Evolutionary conservation across 2,113 vertebrate genomes (phyloP).

Genomic region (Podilymbus podiceps): DNA sequence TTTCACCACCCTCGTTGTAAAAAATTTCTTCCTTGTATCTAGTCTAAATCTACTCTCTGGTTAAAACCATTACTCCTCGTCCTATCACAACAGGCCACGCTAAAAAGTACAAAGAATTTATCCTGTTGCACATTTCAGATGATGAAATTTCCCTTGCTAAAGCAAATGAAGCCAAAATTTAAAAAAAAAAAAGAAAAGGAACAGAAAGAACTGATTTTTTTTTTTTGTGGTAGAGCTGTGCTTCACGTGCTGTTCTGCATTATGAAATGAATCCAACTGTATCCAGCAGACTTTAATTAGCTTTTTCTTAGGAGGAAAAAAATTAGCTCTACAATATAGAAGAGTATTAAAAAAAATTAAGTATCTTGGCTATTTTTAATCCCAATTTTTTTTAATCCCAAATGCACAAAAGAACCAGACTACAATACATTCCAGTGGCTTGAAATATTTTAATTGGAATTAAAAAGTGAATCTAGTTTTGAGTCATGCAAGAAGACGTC

Average conservation of each 20-base stretch:
- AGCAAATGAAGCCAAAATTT: neutral
- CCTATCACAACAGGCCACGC: too few relatives aligned
- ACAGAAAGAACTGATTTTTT: neutral
- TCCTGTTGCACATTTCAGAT: neutral
- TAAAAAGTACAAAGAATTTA: too few relatives aligned
- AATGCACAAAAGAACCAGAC: slow-evolving; percentile 10
- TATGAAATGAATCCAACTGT: neutral
- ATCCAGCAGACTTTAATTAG: slow-evolving; percentile 22
- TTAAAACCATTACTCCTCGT: too few relatives aligned
- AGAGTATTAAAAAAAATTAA: slow-evolving; percentile 50
- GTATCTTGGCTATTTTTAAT: slow-evolving; percentile 49
- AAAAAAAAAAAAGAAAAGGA: neutral
- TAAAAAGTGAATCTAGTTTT: neutral
- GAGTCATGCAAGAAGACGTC: neutral
- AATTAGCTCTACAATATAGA: neutral
- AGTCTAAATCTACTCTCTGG: too few relatives aligned
- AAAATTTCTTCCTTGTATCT: too few relatives aligned
- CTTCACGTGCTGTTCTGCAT: neutral
- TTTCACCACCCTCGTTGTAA: too few relatives aligned
- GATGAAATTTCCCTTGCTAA: neutral
- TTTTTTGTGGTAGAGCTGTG: neutral
- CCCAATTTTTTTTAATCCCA: slow-evolving; percentile 54
- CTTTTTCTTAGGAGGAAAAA: neutral
- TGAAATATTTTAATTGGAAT: slow-evolving; percentile 44
- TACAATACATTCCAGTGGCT: slow-evolving; percentile 45